Base-by-base conservation (phyloP, 2,797 vertebrate genomes). In the Siniperca undulata region DNA sequence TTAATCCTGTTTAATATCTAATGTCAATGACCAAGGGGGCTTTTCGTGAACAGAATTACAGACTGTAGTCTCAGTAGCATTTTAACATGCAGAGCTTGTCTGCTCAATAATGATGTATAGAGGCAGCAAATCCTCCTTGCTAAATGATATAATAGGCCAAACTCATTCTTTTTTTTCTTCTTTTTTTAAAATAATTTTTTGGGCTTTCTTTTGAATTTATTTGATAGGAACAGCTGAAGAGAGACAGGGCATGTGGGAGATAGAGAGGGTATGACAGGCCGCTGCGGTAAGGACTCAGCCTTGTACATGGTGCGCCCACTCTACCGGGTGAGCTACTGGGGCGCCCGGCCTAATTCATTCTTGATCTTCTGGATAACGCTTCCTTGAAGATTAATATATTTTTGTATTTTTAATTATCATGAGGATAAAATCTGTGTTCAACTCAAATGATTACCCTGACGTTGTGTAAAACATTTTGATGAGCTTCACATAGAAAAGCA, bases 111-210 rank as follows among this genome's bases (percentile, higher is more conserved):
- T 76, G 56, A 77, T 85, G 56, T 48, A 85, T 46, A 64, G n/a
- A 89, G 74, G 76, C 61, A 66, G 60, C 53, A 88, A 90, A 88
- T 83, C 74, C 76, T 85, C 88, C n/a, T 27, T 44, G 67, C 68
- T 74, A 85, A 90, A 85, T 83, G n/a, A 83, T 83, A 86, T 89
- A 82, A 91, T 72, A 38, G 80, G 58, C 52, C 79, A 13, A 52
- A 79, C 38, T 87, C 65, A 48, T 67, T 68, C 60, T 82, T 82
- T 30, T 30, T 30, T 27, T 3, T 30, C 2, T 27, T 27, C 27
- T 30, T 30, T 30, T 30, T 30, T 30, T 30, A 3, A 3, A 2
- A 30, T 30, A 30, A 30, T 30, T 30, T 30, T 30, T 30, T 30
- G 30, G 30, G 30, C 30, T 30, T 30, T 30, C 30, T 30, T 30